phyloP scores from a whole-genome alignment of 1,140 invertebrate genomes.

The Papilio helenus region DNA sequence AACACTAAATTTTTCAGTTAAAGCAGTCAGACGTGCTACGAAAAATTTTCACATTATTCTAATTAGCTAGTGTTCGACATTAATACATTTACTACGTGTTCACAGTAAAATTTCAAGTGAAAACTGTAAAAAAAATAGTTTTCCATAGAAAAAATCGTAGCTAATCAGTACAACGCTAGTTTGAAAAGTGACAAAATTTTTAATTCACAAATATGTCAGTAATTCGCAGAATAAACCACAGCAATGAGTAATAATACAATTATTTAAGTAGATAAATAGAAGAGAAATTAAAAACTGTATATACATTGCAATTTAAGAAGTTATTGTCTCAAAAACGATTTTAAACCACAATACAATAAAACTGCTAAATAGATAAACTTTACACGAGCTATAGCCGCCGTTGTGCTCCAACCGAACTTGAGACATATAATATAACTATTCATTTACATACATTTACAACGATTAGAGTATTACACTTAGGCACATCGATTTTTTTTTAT shows the following conservation, averaged over 20 bases:
- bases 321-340: slow-evolving; percentile 73
- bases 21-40: slow-evolving; percentile 72
- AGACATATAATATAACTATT: slow-evolving; percentile 65
- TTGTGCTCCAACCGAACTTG: slow-evolving; percentile 45
- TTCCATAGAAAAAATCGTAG: slow-evolving; percentile 59
- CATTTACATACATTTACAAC: slow-evolving; percentile 75
- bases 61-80: slow-evolving; percentile 57
- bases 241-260: slow-evolving; percentile 34
- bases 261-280: slow-evolving; percentile 31
- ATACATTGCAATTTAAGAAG: slow-evolving; percentile 62
- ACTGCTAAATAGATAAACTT: slow-evolving; percentile 58
- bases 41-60: slow-evolving; percentile 56
- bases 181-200: slow-evolving; percentile 49
- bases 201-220: slow-evolving; percentile 26
- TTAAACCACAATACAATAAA: slow-evolving; percentile 48
- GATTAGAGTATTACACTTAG: slow-evolving; percentile 82
- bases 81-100: slow-evolving; percentile 59
- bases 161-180: slow-evolving; percentile 68
- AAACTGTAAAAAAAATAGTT: slow-evolving; percentile 43
- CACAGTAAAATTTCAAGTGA: slow-evolving; percentile 51
- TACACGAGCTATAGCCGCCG: slow-evolving; percentile 41
- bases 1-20: slow-evolving; percentile 55
- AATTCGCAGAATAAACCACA: slow-evolving; percentile 33
- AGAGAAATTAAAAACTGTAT: slow-evolving; percentile 44
- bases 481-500: slow-evolving; percentile 84